A percentile compares a stretch with the other conserved stretches of the same genome.
Evolutionary conservation across 1,140 invertebrate species (phyloP).

Genomic region (Calliphora vicina): DNA sequence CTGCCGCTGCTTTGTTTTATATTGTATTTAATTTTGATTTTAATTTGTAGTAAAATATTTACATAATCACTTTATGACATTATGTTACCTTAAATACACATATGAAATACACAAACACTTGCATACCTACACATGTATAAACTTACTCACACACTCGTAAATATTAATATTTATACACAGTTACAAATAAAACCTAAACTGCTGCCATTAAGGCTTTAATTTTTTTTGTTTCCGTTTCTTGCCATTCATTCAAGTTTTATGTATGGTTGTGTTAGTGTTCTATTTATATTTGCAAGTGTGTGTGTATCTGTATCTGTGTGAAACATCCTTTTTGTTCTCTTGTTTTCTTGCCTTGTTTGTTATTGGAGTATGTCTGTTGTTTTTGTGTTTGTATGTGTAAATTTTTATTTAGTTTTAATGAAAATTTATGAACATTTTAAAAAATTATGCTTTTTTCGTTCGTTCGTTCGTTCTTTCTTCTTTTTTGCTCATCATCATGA

Average conservation of each 20-base stretch:
- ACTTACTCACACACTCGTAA: neutral
- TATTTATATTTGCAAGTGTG: too few species aligned
- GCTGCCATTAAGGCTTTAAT: neutral
- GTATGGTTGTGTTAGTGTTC: neutral
- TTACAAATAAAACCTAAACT: neutral
- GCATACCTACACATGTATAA: neutral
- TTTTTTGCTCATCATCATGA: neutral
- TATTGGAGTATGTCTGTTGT: neutral
- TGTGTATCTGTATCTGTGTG: neutral
- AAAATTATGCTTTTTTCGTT: constrained; percentile 23
- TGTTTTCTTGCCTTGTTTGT: neutral
- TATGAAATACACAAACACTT: neutral
- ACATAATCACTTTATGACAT: constrained; percentile 33
- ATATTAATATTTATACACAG: neutral
- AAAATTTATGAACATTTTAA: constrained; percentile 35
- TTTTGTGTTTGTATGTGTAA: neutral
- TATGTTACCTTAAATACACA: constrained; percentile 27
- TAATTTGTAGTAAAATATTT: constrained; percentile 35
- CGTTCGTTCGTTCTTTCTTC: too few species aligned
- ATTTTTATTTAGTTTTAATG: constrained; percentile 31
- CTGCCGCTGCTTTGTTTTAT: neutral
- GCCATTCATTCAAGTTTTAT: neutral
- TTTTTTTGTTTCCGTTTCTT: neutral
- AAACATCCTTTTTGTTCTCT: neutral
- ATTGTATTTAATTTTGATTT: constrained; percentile 31